These are phyloP conservation scores for Struthidea cinerea DNA, from an alignment of 2,113 vertebrate genomes.

Conservation along the genomic window DNA sequence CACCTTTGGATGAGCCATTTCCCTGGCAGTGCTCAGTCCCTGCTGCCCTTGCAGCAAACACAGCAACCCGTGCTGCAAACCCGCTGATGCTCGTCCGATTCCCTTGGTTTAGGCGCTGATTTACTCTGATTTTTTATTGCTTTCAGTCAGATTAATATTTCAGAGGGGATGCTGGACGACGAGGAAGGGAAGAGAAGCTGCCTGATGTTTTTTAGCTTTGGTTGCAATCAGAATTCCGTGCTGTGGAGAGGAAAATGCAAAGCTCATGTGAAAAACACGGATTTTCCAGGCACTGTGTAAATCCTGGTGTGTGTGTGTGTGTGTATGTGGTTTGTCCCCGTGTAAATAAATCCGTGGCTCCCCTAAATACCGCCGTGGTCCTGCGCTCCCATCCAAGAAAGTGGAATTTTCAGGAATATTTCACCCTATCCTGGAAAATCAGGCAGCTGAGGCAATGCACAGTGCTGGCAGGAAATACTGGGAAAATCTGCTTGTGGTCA, in stretches of 20 bases:
- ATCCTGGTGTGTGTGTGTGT: accelerated
- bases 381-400: neutral
- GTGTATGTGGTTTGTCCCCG: neutral
- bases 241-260: neutral
- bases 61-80: neutral
- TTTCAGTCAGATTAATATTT: neutral
- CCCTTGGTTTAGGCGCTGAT: neutral
- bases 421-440: accelerated
- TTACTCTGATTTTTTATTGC: neutral
- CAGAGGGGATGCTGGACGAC: neutral
- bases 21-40: neutral
- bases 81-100: neutral
- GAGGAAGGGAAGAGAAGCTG: neutral
- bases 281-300: neutral
- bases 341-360: neutral
- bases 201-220: too few relatives aligned
- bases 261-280: accelerated
- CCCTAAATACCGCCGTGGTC: accelerated
- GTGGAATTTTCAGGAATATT: neutral
- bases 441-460: neutral
- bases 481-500: neutral
- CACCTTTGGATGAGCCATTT: neutral
- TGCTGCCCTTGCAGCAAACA: neutral
- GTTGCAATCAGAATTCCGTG: neutral
- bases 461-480: neutral